Evolutionary conservation across 1,140 invertebrate species (phyloP), one percentile per base, ranked within the genome.

Genomic region (Trissolcus basalis): DNA sequence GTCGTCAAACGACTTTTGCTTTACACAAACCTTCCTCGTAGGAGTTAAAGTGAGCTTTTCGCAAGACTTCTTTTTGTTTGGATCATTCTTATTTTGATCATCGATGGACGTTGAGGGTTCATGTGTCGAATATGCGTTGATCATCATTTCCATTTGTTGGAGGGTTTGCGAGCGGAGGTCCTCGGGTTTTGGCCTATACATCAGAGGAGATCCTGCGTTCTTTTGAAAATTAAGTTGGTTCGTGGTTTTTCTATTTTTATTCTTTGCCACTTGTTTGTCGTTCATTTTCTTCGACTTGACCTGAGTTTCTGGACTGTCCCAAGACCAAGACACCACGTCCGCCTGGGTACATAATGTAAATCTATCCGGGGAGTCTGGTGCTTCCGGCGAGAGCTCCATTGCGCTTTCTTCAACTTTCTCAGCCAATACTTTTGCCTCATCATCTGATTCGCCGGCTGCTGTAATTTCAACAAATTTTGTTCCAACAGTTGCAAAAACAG

Each of bases 1-100:
- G 3, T 72, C 6, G 4, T 72, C 47, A 16, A 64, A 54, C 4
- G 60, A 64, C 1, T 39, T 63, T 44, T 63, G 51, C 10, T 58
- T 63, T 0, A 39, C 4, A 1, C 0, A 0, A n/a, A 59, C 47
- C 19, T 59, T 64, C 14, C 47, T 43, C 1, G 16, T 14, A 14
- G 60, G 60, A 7, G 60, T 61, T 9, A 44, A 9, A 6, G 49
- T 16, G 8, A 59, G 9, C 53, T 4, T 19, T 48, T 13, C 4
- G 1, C 16, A 6, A 27, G 19, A 27, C 2, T 51, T 7, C 8
- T 43, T 27, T 15, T n/a, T 35, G 16, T 56, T 35, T n/a, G 9
- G 1, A 5, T 11, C 36, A 0, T 16, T 12, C 6, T 45, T 13
- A 13, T n/a, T n/a, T n/a, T n/a, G n/a, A n/a, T n/a, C n/a, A n/a